Evolutionary conservation across 2,797 vertebrate genomes (phyloP), one percentile per base, ranked within the genome.

Genomic region (Tiaroga cobitis): DNA sequence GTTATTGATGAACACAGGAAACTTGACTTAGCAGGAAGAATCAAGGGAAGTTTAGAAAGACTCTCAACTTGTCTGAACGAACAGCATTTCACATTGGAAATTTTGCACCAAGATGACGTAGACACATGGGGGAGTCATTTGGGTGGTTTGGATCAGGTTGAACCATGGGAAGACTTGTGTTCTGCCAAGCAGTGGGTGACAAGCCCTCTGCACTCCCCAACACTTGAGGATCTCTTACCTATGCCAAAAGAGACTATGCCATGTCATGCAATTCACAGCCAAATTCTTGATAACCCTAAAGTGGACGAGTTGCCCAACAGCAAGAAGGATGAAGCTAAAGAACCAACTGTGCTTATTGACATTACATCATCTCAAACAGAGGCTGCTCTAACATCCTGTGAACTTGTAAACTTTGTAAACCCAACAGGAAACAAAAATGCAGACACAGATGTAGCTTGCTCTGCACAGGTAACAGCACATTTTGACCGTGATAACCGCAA

Each of bases 151-250:
- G 98, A 99, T 90, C 92, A 97, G 89, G 96, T 97, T 88, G 98
- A 99, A 87, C 95, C 97, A 7, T 99, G 97, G 97, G 98, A 99
- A 85, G 97, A 99, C 80, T 83, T 95, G 16, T 91, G 91, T 90
- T 92, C 92, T 80, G 85, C 84, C 79, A 97, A 97, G 84, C 96
- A 97, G 86, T 99, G 98, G 97, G 97, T 99, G 29, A 98, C 97
- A 5, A 99, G 98, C 85, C 97, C 98, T 7, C 96, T 99, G n/a
- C 98, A 98, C 91, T 98, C 97, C 4, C 97, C 97, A 1, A 97
- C 97, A 54, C 90, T 97, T 85, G 96, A 97, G 89, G 95, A 96
- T 82, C 80, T 94, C 69, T 95, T 96, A 5, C 93, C 93, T 56
- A 92, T 93, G 19, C 84, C 87, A 63, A 86, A 80, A 84, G 89